Evolutionary conservation across 2,113 vertebrate genomes (phyloP).

Genomic region (Protobothrops flavoviridis): DNA sequence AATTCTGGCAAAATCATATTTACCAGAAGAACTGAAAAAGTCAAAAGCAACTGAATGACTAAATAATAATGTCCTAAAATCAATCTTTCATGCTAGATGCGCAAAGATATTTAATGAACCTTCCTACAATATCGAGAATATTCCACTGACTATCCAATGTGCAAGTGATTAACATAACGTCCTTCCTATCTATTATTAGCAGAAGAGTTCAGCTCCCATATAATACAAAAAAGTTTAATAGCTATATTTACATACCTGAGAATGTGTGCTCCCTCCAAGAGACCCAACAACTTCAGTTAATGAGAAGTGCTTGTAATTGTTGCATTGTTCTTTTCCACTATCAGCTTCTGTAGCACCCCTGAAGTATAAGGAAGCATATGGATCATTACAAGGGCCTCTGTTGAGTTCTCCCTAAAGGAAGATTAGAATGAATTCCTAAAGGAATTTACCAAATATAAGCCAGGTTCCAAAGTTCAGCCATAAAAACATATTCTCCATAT

Average conservation of each 20-base stretch:
- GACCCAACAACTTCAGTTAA: conserved; percentile 71
- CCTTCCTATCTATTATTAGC: not conserved
- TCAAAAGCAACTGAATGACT: not conserved
- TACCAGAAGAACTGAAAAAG: not conserved
- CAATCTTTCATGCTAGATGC: not conserved
- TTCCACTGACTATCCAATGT: not conserved
- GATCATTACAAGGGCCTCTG: accelerated
- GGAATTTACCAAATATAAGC: not conserved
- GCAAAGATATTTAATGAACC: not conserved
- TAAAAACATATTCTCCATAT: not conserved
- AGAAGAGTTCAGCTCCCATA: not conserved
- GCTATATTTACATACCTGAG: conserved; percentile 58
- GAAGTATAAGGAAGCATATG: conserved; percentile 12
- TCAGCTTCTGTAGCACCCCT: conserved; percentile 77
- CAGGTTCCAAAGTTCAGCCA: not conserved
- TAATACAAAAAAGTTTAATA: not conserved
- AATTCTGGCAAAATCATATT: not conserved
- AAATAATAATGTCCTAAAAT: not conserved
- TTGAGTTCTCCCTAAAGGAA: not conserved
- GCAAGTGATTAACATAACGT: not conserved
- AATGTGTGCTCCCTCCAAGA: conserved; percentile 69
- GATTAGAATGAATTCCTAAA: not conserved
- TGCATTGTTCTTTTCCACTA: conserved; percentile 66
- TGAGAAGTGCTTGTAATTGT: conserved; percentile 67
- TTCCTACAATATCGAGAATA: not conserved